Evolutionary conservation across 2,113 vertebrate genomes (phyloP), one percentile per base, ranked within the genome.

Genomic region (Pterocles burchelli): DNA sequence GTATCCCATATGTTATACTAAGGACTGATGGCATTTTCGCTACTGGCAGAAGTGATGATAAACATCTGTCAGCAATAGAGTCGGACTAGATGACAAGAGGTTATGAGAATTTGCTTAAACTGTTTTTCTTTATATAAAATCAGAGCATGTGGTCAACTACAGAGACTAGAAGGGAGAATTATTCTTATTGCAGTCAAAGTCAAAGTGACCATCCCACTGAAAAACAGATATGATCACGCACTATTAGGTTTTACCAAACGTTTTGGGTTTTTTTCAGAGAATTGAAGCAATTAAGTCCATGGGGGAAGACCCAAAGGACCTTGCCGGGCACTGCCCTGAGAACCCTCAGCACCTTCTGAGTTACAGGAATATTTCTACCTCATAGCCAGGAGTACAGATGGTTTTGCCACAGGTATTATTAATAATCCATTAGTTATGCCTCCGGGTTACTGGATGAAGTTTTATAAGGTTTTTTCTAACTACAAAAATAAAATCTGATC

Each of bases 1-100:
- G 19, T 51, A 58, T 77, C 54, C 72, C 79, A 62, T 43, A 62
- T 83, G 59, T 90, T 93, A 29, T 43, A 63, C 21, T 79, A 92
- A 90, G 83, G 79, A 74, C n/a, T 48, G 76, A 93, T 67, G 29
- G 68, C 65, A 89, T 93, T 95, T 92, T 80, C 73, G 81, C 48
- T 87, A 17, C 79, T 81, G 55, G 76, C 73, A 95, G 76, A 63
- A 71, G 48, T 74, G 88, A 74, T 59, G 72, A 81, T 78, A 86
- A 97, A 84, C 48, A 84, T 58, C 63, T 83, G 63, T 59, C 86
- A 92, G 90, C 63, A 89, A 31, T 3, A 88, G 57, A 90, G 17
- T 5, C 5, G 5, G 41, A 59, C 21, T 73, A 58, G 43, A 51
- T 63, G 51, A 41, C 38, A 43, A 46, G 29, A 81, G 18, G 55